These are phyloP conservation scores for Aporrectodea caliginosa DNA, from an alignment of 1,140 invertebrate species.

Conservation along the genomic window DNA sequence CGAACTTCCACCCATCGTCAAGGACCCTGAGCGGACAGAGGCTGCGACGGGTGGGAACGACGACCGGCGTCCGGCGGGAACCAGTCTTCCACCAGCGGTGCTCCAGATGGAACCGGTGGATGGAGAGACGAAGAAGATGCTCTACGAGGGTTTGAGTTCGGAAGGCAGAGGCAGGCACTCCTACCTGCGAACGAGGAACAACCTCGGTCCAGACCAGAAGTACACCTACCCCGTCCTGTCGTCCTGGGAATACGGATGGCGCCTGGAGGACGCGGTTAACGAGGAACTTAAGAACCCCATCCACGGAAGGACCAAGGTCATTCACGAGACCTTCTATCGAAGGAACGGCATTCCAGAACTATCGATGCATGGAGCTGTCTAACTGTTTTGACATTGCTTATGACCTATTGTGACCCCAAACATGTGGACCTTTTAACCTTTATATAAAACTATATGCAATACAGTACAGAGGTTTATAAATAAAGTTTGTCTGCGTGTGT, in stretches of 20 bases:
- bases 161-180: conserved; percentile 44
- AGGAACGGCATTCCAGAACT: conserved; percentile 44
- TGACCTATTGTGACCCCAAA: too few relatives aligned
- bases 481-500: too few relatives aligned
- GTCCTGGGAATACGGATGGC: conserved; percentile 55
- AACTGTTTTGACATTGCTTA: too few relatives aligned
- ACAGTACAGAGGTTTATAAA: too few relatives aligned
- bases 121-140: conserved; percentile 10
- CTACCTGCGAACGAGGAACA: conserved; percentile 39
- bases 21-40: not conserved
- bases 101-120: not conserved
- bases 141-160: not conserved
- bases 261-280: conserved; percentile 46
- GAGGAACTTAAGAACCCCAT: conserved; percentile 45
- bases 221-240: conserved; percentile 46
- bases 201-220: conserved; percentile 48
- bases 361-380: too few relatives aligned
- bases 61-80: not conserved
- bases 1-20: too few relatives aligned
- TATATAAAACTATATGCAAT: too few relatives aligned
- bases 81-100: not conserved
- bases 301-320: conserved; percentile 46
- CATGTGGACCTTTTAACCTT: too few relatives aligned
- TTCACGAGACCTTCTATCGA: conserved; percentile 52
- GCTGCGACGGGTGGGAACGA: not conserved